Evolutionary conservation across 2,888 invertebrate species (phyloP).

Genomic region (Dryomyza anilis): DNA sequence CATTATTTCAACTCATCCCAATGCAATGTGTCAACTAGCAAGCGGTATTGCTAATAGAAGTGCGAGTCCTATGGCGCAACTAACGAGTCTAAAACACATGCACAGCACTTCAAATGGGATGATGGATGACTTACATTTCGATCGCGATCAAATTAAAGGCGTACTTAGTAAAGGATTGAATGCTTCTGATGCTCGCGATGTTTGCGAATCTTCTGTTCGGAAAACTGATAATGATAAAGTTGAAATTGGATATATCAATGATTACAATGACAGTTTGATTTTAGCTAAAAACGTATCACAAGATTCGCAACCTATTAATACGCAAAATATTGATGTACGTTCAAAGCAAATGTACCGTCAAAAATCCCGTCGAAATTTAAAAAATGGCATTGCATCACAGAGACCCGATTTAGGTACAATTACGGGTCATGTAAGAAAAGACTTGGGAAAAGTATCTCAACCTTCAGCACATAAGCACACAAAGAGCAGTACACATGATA

Average conservation of each 20-base stretch:
- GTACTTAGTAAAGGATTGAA: constrained; percentile 52
- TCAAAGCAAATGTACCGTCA: constrained; percentile 64
- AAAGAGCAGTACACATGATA: too few species aligned
- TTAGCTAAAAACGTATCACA: constrained; percentile 26
- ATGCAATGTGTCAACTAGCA: constrained; percentile 68
- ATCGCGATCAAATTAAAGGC: constrained; percentile 61
- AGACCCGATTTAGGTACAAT: constrained; percentile 68
- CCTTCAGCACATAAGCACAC: too few species aligned
- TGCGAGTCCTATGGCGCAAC: constrained; percentile 77
- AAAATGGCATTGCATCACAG: constrained; percentile 63
- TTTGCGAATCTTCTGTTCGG: too few species aligned
- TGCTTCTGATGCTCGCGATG: too few species aligned
- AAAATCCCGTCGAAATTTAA: constrained; percentile 62
- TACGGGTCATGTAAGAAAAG: constrained; percentile 59
- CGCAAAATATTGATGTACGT: too few species aligned
- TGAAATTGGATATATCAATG: too few species aligned
- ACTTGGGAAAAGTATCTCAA: constrained; percentile 42
- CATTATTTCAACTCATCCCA: constrained; percentile 69
- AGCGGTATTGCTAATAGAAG: constrained; percentile 65
- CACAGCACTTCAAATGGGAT: constrained; percentile 50
- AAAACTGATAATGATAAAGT: too few species aligned
- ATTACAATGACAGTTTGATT: constrained; percentile 36
- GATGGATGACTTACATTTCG: constrained; percentile 59
- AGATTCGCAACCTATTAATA: constrained; percentile 10
- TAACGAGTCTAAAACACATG: constrained; percentile 71